A percentile compares a stretch with the other conserved stretches of the same genome.
Conservation (phyloP, 2,888 invertebrate species). For the Xanthia togata region DNA sequence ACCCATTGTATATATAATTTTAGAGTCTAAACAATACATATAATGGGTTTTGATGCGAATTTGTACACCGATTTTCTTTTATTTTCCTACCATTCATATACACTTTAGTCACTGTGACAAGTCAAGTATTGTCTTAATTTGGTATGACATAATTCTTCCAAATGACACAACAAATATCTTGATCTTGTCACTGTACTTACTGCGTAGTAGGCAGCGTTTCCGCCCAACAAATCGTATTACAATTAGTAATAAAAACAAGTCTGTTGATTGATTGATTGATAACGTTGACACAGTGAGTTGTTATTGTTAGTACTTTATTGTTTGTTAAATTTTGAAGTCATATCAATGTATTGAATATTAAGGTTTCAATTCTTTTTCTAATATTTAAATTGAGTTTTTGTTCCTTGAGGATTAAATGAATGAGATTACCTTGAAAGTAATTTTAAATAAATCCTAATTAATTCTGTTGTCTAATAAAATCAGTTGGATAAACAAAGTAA, state of each 20-base stretch:
- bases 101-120: background rate
- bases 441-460: slow-evolving; percentile 5
- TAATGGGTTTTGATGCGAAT: too few relatives aligned
- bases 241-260: slow-evolving; percentile 36
- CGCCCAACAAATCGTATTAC: slow-evolving; percentile 37
- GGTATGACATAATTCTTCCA: slow-evolving; percentile 1
- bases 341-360: background rate
- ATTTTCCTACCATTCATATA: too few relatives aligned
- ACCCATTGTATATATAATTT: too few relatives aligned
- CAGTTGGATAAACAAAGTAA: background rate
- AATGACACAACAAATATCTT: background rate
- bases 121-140: background rate
- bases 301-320: slow-evolving; percentile 23
- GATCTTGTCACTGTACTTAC: background rate
- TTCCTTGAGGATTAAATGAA: background rate
- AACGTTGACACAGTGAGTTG: slow-evolving; percentile 44
- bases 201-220: slow-evolving; percentile 13
- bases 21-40: too few relatives aligned
- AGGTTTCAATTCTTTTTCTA: background rate
- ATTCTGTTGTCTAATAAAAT: background rate
- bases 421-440: slow-evolving; percentile 23
- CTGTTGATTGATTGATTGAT: slow-evolving; percentile 60
- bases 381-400: background rate
- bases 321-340: slow-evolving; percentile 3
- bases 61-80: too few relatives aligned